A percentile compares a stretch with the other conserved stretches of the same genome.
Conservation (phyloP, 64 coral and sea anemone genomes). For the Anthopleura sola region DNA sequence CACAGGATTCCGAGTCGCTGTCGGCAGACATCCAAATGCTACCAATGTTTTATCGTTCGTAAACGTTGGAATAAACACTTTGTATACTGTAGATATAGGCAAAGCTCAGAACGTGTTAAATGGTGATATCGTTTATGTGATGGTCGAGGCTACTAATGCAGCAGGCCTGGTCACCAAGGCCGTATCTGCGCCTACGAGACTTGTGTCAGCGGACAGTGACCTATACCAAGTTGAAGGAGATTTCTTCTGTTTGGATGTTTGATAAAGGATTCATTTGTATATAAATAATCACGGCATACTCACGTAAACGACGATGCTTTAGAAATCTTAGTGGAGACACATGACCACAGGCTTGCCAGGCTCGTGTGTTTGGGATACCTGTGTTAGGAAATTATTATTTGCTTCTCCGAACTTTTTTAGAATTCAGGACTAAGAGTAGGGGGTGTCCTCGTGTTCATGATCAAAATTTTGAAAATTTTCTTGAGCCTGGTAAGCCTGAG, state of each 20-base stretch:
- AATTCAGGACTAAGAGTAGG: too few species aligned
- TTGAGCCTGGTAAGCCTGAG: too few species aligned
- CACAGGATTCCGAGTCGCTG: constrained; percentile 55
- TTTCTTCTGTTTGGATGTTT: constrained; percentile 70
- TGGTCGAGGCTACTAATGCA: constrained; percentile 59
- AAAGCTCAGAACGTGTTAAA: constrained; percentile 15
- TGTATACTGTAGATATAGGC: constrained; percentile 43
- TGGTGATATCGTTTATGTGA: constrained; percentile 68
- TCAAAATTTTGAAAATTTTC: too few species aligned
- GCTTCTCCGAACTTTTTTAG: too few species aligned
- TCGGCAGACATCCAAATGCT: constrained; percentile 49
- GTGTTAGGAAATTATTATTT: not conserved
- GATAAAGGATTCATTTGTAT: not conserved
- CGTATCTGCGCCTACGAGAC: constrained; percentile 71
- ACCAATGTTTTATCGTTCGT: constrained; percentile 50
- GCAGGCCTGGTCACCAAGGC: constrained; percentile 54
- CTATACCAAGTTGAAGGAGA: constrained; percentile 67
- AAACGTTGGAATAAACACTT: constrained; percentile 54
- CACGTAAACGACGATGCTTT: not conserved
- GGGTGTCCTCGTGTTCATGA: too few species aligned
- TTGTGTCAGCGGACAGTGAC: constrained; percentile 64
- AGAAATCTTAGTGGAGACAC: not conserved
- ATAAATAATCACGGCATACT: not conserved
- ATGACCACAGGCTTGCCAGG: not conserved
- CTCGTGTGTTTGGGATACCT: not conserved